Percentiles rank a stretch among this genome's conserved stretches.
phyloP scores from a whole-genome alignment of 2,797 vertebrate species.

The Antrozous pallidus region DNA sequence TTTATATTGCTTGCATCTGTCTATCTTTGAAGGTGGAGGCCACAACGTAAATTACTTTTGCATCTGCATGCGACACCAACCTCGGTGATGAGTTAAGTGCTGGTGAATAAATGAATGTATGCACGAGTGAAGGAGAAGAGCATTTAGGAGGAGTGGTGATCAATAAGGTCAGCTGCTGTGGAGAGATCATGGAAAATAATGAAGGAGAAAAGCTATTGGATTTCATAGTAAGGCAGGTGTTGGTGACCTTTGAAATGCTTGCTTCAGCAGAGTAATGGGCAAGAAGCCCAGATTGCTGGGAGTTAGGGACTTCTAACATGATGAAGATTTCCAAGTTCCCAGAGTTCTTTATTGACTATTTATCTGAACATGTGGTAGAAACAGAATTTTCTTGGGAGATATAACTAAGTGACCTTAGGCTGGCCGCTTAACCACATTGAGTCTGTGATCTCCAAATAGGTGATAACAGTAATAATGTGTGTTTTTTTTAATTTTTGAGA shows the following conservation, averaged over 20 bases:
- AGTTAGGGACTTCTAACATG: constrained; percentile 32
- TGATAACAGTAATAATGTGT: neutral
- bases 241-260: constrained; percentile 73
- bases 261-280: constrained; percentile 68
- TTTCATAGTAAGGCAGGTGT: constrained; percentile 57
- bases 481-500: neutral
- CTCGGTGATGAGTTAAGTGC: constrained; percentile 36
- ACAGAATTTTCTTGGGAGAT: constrained; percentile 40
- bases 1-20: neutral
- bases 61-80: neutral
- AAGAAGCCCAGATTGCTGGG: constrained; percentile 54
- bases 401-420: neutral
- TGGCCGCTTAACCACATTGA: neutral
- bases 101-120: constrained; percentile 49
- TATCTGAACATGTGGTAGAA: constrained; percentile 36
- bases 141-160: constrained; percentile 33
- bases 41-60: constrained; percentile 23
- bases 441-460: neutral
- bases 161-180: constrained; percentile 56
- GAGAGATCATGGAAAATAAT: constrained; percentile 60
- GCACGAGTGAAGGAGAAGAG: constrained; percentile 36
- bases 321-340: constrained; percentile 24
- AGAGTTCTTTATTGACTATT: constrained; percentile 39
- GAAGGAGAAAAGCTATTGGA: constrained; percentile 48
- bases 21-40: neutral